These are phyloP conservation scores for Paraplagusia blochii DNA, from an alignment of 2,113 vertebrate species.

Conservation along the genomic window DNA sequence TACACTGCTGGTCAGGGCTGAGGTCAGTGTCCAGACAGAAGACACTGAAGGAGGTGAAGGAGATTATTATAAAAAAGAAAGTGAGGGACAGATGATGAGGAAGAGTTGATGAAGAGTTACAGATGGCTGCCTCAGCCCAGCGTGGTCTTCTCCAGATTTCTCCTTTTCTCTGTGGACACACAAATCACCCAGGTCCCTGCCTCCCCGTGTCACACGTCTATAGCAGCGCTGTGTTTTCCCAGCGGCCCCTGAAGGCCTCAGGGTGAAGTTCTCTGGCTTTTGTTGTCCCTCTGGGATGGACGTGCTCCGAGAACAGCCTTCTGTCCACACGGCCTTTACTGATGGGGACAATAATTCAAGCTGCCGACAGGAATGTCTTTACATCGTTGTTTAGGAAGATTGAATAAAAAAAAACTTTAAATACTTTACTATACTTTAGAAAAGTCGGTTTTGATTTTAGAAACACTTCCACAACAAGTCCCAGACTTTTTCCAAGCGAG, in stretches of 20 bases:
- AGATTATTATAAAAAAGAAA: conserved; percentile 10
- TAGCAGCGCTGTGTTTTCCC: conserved; percentile 11
- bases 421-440: too few relatives aligned
- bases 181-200: conserved; percentile 55
- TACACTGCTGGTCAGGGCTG: conserved; percentile 17
- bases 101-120: conserved; percentile 15
- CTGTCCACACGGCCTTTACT: neutral
- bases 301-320: conserved; percentile 1
- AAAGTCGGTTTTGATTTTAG: too few relatives aligned
- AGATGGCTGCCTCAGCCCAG: conserved; percentile 43
- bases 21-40: conserved; percentile 32
- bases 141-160: conserved; percentile 14
- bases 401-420: too few relatives aligned
- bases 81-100: conserved; percentile 5
- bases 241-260: conserved; percentile 38
- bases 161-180: conserved; percentile 30
- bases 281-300: conserved; percentile 48
- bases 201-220: conserved; percentile 35
- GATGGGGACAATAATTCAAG: neutral
- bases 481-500: too few relatives aligned
- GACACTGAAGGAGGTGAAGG: conserved; percentile 31
- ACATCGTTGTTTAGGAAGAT: too few relatives aligned
- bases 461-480: too few relatives aligned
- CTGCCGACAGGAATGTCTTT: neutral
- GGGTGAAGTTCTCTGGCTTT: conserved; percentile 37